Evolutionary conservation across 2,113 vertebrate genomes (phyloP).

Genomic region (Strix uralensis): DNA sequence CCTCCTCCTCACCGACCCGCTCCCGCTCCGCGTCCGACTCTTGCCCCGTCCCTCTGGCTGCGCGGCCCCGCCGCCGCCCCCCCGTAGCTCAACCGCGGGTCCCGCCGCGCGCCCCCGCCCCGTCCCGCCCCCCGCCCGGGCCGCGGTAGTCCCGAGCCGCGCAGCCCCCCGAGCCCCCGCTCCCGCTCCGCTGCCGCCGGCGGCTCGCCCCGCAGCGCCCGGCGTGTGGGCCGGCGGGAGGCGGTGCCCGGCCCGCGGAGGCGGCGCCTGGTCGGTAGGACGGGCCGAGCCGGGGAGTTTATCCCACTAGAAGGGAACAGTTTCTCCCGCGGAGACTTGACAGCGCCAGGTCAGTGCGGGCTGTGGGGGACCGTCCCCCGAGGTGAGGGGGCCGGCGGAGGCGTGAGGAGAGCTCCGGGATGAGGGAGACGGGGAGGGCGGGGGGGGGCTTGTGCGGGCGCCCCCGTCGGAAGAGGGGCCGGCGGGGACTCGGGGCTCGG

Average conservation of each 20-base stretch:
- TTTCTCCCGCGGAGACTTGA: constrained; percentile 39
- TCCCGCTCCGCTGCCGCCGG: not conserved
- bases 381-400: not conserved
- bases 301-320: constrained; percentile 26
- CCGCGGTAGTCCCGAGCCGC: not conserved
- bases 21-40: not conserved
- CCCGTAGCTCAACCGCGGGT: not conserved
- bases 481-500: not conserved
- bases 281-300: constrained; percentile 33
- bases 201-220: not conserved
- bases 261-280: constrained; percentile 2
- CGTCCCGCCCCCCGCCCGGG: no score
- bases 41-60: not conserved
- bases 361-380: not conserved
- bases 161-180: not conserved
- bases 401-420: not conserved
- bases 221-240: not conserved
- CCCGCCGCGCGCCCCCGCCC: not conserved
- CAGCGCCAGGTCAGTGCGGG: constrained; percentile 43
- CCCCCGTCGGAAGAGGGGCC: not conserved
- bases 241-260: not conserved
- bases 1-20: not conserved
- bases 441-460: no score
- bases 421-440: no score
- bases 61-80: not conserved